Base-by-base conservation (phyloP, 2,113 vertebrate genomes). In the Oenanthe oenanthe region DNA sequence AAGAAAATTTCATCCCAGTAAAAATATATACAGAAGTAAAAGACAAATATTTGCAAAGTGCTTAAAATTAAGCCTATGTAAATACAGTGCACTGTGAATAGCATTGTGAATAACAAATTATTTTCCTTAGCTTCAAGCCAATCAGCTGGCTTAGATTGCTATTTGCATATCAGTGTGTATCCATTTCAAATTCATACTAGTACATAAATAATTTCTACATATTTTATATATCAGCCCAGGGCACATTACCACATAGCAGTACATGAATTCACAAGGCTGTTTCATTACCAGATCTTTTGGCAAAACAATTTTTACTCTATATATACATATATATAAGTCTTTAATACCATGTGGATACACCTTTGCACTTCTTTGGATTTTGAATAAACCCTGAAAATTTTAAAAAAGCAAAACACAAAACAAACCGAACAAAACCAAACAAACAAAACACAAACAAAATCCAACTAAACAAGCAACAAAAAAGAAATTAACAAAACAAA, bases 31-130 rank as follows among this genome's bases (percentile, higher is more conserved):
- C 11, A 61, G 28, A 47, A 32, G 4, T 20, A 93, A 68, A 86
- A 65, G 13, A 85, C 56, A 93, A 85, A 57, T 91, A 57, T 89
- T 93, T 92, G 53, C 34, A 91, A 76, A 92, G 24, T 56, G 22
- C 28, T 81, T 90, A 88, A 66, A 96, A 91, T 80, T 74, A 93
- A 85, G n/a, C 15, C 31, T 72, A 42, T 10, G 9, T 68, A 88
- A 95, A 93, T 85, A 94, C 11, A 82, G 21, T 75, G 47, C 22
- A 88, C 18, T 24, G 6, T 60, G 25, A 56, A 43, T 67, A 85
- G 50, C 22, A 89, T 11, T 28, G 6, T 57, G 22, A 56, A 43
- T 68, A 86, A 89, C 36, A 93, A 93, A 79, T 85, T 76, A 36
- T n/a, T 82, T 93, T 65, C 60, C 73, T 95, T 78, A 90, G 15